Evolutionary conservation across 1,140 invertebrate species (phyloP).

Genomic region (Ladona fulva): DNA sequence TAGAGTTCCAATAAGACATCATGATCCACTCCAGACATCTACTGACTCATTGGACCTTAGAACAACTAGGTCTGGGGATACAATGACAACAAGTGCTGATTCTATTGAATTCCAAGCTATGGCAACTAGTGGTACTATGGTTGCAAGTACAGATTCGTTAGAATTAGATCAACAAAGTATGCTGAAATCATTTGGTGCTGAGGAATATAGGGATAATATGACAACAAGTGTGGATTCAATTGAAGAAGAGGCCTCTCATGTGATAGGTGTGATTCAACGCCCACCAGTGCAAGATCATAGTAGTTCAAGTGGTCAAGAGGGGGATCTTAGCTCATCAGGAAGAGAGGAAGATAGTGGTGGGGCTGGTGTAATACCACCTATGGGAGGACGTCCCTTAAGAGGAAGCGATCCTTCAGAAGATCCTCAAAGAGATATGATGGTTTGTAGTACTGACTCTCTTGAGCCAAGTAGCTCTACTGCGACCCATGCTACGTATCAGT

Average conservation of each 20-base stretch:
- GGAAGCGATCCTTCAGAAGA: slow-evolving; percentile 22
- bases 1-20: slow-evolving; percentile 2
- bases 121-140: slow-evolving; percentile 29
- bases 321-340: slow-evolving; percentile 38
- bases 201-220: slow-evolving; percentile 23
- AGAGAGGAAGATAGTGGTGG: slow-evolving; percentile 35
- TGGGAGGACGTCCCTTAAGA: slow-evolving; percentile 33
- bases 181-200: slow-evolving; percentile 27
- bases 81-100: slow-evolving; percentile 52
- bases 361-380: slow-evolving; percentile 24
- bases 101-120: slow-evolving; percentile 45
- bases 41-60: slow-evolving; percentile 30
- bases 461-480: slow-evolving; percentile 65
- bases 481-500: slow-evolving; percentile 72
- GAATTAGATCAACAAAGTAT: slow-evolving; percentile 37
- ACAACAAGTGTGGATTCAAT: slow-evolving; percentile 39
- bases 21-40: slow-evolving; percentile 15
- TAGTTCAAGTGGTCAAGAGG: slow-evolving; percentile 37
- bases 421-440: slow-evolving; percentile 40
- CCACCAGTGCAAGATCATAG: slow-evolving; percentile 33
- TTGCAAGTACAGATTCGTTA: slow-evolving; percentile 52
- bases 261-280: slow-evolving; percentile 29
- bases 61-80: slow-evolving; percentile 27
- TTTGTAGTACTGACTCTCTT: slow-evolving; percentile 57
- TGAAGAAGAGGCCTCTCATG: slow-evolving; percentile 38